phyloP scores from a whole-genome alignment of 2,888 invertebrate species.

The Coenonympha glycerion region DNA sequence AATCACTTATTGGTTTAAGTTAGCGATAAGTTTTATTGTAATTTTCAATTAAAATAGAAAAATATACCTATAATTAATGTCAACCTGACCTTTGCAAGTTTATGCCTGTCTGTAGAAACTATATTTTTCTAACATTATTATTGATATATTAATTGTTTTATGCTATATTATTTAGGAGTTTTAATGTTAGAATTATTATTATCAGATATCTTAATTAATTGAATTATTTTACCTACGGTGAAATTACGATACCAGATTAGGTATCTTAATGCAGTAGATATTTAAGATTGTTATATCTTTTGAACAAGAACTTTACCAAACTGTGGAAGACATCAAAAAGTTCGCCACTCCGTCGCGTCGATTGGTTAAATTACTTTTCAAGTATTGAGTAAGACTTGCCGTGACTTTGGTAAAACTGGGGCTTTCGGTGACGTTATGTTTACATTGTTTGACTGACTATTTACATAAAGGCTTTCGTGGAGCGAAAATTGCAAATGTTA shows the following conservation, averaged over 20 bases:
- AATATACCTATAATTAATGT: no score
- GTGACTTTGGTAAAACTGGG: not conserved
- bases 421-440: not conserved
- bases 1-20: no score
- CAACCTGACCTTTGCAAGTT: no score
- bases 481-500: no score
- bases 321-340: not conserved
- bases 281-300: not conserved
- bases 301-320: not conserved
- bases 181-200: no score
- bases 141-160: no score
- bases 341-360: not conserved
- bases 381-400: not conserved
- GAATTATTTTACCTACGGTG: not conserved
- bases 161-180: no score
- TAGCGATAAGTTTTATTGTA: no score
- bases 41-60: no score
- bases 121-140: no score
- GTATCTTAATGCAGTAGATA: not conserved
- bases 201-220: not conserved
- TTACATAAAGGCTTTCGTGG: no score
- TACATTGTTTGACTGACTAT: not conserved
- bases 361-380: slow-evolving; percentile 8
- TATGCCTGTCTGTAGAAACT: no score
- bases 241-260: not conserved